Evolutionary conservation across 1,140 invertebrate species (phyloP).

Genomic region (Hyles euphorbiae): DNA sequence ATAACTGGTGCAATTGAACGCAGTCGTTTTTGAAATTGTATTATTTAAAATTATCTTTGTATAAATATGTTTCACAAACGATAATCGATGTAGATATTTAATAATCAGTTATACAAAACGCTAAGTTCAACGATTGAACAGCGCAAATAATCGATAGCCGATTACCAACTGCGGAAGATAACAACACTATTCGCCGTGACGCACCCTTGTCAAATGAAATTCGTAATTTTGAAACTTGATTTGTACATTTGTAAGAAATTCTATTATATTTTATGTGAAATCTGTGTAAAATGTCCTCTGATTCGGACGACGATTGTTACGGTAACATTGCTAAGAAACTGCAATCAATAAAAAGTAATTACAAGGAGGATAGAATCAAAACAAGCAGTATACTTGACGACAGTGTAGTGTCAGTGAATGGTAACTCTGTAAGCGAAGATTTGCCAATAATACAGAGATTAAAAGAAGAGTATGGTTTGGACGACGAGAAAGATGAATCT

Average conservation of each 20-base stretch:
- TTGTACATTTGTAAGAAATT: not conserved
- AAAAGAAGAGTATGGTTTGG: not conserved
- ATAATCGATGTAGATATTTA: no score
- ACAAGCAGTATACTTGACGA: constrained; percentile 17
- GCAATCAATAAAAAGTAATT: constrained; percentile 36
- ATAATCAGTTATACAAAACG: no score
- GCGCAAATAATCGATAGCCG: no score
- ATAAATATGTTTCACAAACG: no score
- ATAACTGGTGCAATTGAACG: no score
- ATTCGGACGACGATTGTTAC: constrained; percentile 54
- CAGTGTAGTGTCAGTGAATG: not conserved
- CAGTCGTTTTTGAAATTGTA: no score
- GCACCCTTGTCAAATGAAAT: no score
- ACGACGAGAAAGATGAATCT: not conserved
- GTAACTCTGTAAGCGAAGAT: not conserved
- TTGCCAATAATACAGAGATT: not conserved
- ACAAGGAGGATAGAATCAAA: constrained; percentile 27
- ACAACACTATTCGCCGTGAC: no score
- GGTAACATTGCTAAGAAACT: constrained; percentile 39
- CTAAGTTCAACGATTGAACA: no score
- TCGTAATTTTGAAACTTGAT: not conserved
- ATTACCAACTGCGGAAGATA: no score
- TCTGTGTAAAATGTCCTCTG: constrained; percentile 30
- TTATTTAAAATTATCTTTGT: no score
- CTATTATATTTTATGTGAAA: not conserved